Evolutionary conservation across 37 sponge, comb jelly and placozoan genomes (phyloP).

Genomic region (Amphimedon queenslandica): DNA sequence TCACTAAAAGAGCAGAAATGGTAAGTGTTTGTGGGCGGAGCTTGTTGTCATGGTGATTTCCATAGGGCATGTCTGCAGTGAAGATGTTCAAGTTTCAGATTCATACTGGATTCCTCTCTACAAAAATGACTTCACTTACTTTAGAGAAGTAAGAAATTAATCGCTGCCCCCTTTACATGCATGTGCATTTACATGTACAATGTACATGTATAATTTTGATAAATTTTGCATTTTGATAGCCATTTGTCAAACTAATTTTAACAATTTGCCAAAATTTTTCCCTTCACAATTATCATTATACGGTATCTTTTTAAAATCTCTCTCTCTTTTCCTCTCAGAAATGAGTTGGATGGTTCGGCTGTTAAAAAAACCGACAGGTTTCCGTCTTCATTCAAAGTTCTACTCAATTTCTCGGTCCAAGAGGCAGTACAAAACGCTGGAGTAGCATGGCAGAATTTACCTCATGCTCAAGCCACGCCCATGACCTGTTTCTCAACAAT

Average conservation of each 20-base stretch:
- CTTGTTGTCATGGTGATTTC: not conserved
- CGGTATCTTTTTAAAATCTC: not conserved
- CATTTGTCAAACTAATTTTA: too few species aligned
- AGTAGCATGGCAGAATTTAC: conserved; percentile 50
- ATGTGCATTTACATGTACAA: not conserved
- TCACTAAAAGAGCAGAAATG: conserved; percentile 18
- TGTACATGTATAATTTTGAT: not conserved
- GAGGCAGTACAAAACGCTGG: not conserved
- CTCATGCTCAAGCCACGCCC: conserved; percentile 42
- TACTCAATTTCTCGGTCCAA: conserved; percentile 11
- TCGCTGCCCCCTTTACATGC: not conserved
- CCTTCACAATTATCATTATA: not conserved
- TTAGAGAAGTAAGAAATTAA: conserved; percentile 48
- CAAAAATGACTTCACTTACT: conserved; percentile 15
- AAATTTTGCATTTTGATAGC: too few species aligned
- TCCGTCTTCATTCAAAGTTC: conserved; percentile 62
- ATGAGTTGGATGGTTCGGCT: conserved; percentile 56
- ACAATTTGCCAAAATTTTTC: too few species aligned
- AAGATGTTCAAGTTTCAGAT: conserved; percentile 84
- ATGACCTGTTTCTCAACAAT: conserved; percentile 51
- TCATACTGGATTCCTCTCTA: conserved; percentile 76
- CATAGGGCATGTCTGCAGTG: conserved; percentile 80
- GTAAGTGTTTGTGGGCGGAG: conserved; percentile 43
- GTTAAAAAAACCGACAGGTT: conserved; percentile 48
- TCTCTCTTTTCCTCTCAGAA: conserved; percentile 17